Base-by-base conservation (phyloP, 2,797 vertebrate genomes). In the Serranus cabrilla region DNA sequence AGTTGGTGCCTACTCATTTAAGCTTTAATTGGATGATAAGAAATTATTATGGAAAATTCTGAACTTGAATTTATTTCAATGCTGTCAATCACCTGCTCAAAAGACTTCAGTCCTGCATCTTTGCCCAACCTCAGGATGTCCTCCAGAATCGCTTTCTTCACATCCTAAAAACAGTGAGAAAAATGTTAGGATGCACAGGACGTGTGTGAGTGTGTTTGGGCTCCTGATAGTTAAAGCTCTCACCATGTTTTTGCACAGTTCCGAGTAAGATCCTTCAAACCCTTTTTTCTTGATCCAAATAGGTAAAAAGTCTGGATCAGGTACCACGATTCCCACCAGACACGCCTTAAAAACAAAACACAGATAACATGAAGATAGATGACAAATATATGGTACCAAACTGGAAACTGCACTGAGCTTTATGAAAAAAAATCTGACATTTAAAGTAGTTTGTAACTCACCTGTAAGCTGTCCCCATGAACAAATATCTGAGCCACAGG, bases 401-500 rank as follows among this genome's bases (percentile, higher is more conserved):
- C 31, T 49, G 23, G 4, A 31, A 51, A 50, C 47, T 58, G 20
- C 2, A 9, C 12, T 34, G 37, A 13, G 13, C 11, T 12, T 25
- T 11, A 31, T 14, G 2, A 31, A 5, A 51, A 1, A n/a, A 34
- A 18, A 43, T 61, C 4, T 62, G 23, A 39, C 11, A 47, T 46
- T n/a, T n/a, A 47, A 3, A 31, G 0, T 14, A 42, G n/a, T 51
- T 51, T 25, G 37, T 31, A 1, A 23, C 88, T 72, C 71, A 98
- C 98, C 97, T 99, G 96, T 88, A 99, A 93, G 71, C 98, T 99
- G 43, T 99, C 98, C 21, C 98, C 98, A 2, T 99, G 94, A 59
- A 99, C 96, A 89, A 97, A 99, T 83, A 97, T 94, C 84, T 99
- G 98, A 37, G 96, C 96, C 69, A 99, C 89, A 0, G 96, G 95